Percentiles rank a stretch among this genome's conserved stretches.
Evolutionary conservation across 2,113 vertebrate genomes (phyloP).

Genomic region (Cisticola juncidis): DNA sequence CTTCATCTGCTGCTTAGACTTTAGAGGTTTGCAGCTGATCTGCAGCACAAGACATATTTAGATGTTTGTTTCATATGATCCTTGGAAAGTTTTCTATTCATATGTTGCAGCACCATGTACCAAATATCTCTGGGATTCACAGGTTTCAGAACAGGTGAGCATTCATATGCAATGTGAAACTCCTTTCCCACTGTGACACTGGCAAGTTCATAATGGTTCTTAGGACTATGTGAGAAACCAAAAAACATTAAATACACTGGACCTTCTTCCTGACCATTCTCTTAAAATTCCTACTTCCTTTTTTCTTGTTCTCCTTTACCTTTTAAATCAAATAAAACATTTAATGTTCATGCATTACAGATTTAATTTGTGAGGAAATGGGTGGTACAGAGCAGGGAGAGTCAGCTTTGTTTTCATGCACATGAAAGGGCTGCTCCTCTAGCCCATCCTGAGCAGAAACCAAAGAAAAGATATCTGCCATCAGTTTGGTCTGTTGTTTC

Average conservation of each 20-base stretch:
- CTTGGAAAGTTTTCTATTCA: neutral
- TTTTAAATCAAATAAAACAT: neutral
- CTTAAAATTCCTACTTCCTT: rapidly evolving
- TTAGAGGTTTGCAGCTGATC: neutral
- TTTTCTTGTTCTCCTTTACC: neutral
- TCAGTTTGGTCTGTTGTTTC: neutral
- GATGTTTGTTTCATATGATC: neutral
- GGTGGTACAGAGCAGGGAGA: neutral
- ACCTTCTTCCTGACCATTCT: neutral
- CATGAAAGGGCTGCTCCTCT: neutral
- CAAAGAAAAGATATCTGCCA: neutral
- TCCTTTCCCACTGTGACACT: neutral
- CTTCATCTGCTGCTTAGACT: neutral
- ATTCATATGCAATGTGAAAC: too few relatives aligned
- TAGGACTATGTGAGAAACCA: neutral
- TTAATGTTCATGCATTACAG: neutral
- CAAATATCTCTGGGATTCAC: neutral
- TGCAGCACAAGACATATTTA: neutral
- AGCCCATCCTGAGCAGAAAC: neutral
- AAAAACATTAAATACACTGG: neutral
- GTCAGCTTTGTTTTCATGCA: neutral
- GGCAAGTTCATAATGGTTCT: neutral
- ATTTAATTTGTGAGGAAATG: neutral
- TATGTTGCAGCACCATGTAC: neutral
- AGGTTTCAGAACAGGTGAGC: neutral